Evolutionary conservation across 2,113 vertebrate genomes (phyloP), one percentile per base, ranked within the genome.

Genomic region (Nipponia nippon): DNA sequence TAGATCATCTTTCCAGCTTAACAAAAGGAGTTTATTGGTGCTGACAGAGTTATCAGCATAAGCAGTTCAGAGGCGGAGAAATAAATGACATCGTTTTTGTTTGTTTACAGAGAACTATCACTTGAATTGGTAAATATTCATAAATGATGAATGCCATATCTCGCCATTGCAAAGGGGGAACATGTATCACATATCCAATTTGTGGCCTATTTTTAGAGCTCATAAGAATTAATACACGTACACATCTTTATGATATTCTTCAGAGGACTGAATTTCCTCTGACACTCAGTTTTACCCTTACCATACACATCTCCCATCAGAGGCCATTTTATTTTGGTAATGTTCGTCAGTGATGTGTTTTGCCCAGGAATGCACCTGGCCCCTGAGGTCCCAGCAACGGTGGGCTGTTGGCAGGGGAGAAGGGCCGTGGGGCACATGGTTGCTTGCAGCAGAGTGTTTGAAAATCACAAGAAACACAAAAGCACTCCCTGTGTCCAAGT

Each of bases 381-480:
- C 38, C 47, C 16, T 5, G 8, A 12, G 25, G 2, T 13, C 17
- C 71, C 29, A 4, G 52, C 13, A 8, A 5, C 2, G 38, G 21
- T 8, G 20, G 61, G 50, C 40, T 66, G 40, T 13, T 6, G 15
- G 63, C 3, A 2, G 40, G 44, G 42, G 5, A 23, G 67, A 50
- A 46, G 66, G 32, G 17, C n/a, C 13, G 2, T 19, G 36, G 49
- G 22, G 16, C 1, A 2, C 16, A 0, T 0, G 1, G 38, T 6
- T 22, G 14, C 38, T 22, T 19, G 27, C 44, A 65, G 75, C 15
- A 20, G 25, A 10, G 53, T 1, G 13, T 38, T 42, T 55, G 63
- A 10, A 58, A 36, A 34, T 18, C 50, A 16, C 5, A 0, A 13
- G 46, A 55, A 69, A 58, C 63, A 38, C 42, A 5, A 7, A 44